Percentiles rank a stretch among this genome's conserved stretches.
phyloP scores from a whole-genome alignment of 2,888 invertebrate genomes.

The Yponomeuta cagnagella region DNA sequence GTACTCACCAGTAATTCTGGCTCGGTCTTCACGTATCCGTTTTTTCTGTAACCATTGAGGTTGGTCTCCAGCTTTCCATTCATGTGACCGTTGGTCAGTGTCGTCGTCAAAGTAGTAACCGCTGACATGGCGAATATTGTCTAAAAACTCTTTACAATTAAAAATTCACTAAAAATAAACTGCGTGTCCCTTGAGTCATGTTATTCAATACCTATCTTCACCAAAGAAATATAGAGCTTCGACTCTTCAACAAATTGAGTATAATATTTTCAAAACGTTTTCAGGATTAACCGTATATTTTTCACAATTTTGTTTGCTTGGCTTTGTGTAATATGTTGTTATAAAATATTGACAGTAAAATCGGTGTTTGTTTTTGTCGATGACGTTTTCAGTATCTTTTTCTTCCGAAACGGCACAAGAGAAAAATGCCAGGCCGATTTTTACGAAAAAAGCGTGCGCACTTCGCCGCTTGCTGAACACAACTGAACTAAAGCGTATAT shows the following conservation, averaged over 20 bases:
- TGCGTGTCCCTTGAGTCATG: not conserved
- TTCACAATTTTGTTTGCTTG: not conserved
- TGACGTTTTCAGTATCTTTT: not conserved
- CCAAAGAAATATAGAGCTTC: not conserved
- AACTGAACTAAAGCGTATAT: constrained; percentile 28
- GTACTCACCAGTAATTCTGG: constrained; percentile 39
- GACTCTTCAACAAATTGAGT: not conserved
- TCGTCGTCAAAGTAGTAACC: constrained; percentile 61
- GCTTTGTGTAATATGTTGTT: not conserved
- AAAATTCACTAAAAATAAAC: constrained; percentile 7
- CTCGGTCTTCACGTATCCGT: constrained; percentile 53
- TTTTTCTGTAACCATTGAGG: constrained; percentile 57
- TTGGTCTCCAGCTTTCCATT: constrained; percentile 54
- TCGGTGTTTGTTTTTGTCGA: not conserved
- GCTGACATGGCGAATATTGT: constrained; percentile 52
- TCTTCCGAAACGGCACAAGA: not conserved
- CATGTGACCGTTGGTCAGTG: constrained; percentile 54
- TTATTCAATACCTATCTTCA: not conserved
- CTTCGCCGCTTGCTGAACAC: constrained; percentile 33
- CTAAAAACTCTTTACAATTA: constrained; percentile 12
- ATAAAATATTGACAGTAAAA: not conserved
- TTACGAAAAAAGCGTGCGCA: constrained; percentile 28
- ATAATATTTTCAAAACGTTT: not conserved
- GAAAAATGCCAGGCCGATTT: not conserved
- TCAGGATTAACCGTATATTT: not conserved